Evolutionary conservation across 2,888 invertebrate species (phyloP).

Genomic region (Acleris laterana): DNA sequence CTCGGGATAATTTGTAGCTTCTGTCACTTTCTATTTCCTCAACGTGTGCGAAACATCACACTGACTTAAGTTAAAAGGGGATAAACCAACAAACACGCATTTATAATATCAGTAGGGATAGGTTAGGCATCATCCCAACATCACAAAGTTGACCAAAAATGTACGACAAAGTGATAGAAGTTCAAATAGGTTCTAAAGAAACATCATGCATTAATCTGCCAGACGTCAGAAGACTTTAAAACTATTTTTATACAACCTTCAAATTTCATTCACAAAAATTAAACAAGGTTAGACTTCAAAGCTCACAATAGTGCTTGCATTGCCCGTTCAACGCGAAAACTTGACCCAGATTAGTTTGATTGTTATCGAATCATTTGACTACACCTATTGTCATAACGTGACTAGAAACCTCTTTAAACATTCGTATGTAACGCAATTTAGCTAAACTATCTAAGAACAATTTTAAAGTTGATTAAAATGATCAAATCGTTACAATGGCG

Average conservation of each 20-base stretch:
- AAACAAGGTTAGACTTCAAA: constrained; percentile 16
- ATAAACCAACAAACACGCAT: no score
- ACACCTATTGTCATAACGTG: constrained; percentile 43
- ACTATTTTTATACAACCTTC: constrained; percentile 4
- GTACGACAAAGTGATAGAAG: no score
- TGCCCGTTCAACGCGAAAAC: constrained; percentile 40
- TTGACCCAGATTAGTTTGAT: constrained; percentile 56
- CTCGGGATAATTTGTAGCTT: no score
- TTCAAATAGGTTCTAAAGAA: no score
- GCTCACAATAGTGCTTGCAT: constrained; percentile 17
- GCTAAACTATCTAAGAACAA: constrained; percentile 36
- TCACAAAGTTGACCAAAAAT: no score
- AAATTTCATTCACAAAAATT: constrained; percentile 9
- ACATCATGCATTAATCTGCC: no score
- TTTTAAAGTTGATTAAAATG: constrained; percentile 33
- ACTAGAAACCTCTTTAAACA: constrained; percentile 39
- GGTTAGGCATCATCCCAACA: no score
- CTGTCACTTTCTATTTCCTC: no score
- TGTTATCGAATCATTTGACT: constrained; percentile 30
- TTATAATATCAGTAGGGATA: no score
- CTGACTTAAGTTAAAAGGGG: no score
- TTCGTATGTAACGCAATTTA: constrained; percentile 41
- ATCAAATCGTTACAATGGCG: constrained; percentile 17
- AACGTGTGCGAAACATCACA: no score
- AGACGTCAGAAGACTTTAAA: background rate